Percentiles rank a stretch among this genome's conserved stretches.
phyloP scores from a whole-genome alignment of 92 coral and sea anemone species.

The Desmophyllum pertusum region DNA sequence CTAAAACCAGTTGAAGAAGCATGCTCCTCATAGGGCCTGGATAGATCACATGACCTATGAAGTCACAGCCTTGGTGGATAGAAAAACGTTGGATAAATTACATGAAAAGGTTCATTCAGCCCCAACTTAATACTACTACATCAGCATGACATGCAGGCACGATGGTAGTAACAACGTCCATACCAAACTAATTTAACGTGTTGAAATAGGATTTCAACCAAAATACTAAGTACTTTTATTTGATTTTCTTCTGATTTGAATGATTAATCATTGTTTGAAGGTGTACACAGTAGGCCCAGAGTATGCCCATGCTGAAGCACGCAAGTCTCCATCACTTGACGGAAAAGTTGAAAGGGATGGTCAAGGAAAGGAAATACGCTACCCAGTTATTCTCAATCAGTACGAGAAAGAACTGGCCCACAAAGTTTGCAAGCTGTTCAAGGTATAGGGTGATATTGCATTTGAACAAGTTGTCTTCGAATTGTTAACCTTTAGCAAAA shows the following conservation, averaged over 20 bases:
- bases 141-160: background rate
- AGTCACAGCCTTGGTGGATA: background rate
- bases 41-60: background rate
- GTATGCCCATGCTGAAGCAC: constrained; percentile 98
- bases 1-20: background rate
- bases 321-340: constrained; percentile 97
- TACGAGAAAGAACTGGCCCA: constrained; percentile 94
- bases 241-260: background rate
- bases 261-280: constrained; percentile 33
- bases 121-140: too few species aligned
- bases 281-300: constrained; percentile 98
- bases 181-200: background rate
- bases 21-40: background rate
- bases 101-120: too few species aligned
- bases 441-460: constrained; percentile 51
- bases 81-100: too few species aligned
- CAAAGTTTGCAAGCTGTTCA: constrained; percentile 90
- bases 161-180: background rate
- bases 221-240: background rate
- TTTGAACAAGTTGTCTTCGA: background rate
- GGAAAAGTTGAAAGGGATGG: constrained; percentile 95
- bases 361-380: constrained; percentile 97
- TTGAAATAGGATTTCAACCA: background rate
- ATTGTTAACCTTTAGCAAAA: background rate
- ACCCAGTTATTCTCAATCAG: constrained; percentile 89